Evolutionary conservation across 2,113 vertebrate genomes (phyloP).

Genomic region (Mastomys coucha): DNA sequence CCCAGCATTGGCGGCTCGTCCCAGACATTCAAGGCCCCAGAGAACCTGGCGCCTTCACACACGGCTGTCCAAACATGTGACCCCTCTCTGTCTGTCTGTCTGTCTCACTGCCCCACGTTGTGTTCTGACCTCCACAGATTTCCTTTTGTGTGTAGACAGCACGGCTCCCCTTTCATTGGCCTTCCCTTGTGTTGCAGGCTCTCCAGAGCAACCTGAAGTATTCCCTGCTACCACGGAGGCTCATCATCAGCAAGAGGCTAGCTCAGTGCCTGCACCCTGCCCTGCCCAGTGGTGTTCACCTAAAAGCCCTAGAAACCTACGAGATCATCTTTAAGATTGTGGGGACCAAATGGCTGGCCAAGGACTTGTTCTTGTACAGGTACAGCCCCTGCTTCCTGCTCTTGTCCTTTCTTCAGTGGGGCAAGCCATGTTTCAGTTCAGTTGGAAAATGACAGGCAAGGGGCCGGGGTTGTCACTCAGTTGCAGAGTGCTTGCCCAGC

Average conservation of each 20-base stretch:
- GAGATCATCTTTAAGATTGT: constrained; percentile 99
- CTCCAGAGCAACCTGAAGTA: constrained; percentile 98
- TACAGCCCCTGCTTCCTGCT: constrained; percentile 42
- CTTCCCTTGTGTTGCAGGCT: constrained; percentile 87
- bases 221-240: constrained; percentile 93
- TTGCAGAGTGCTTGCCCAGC: not conserved
- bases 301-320: constrained; percentile 98
- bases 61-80: not conserved
- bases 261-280: constrained; percentile 98
- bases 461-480: not conserved
- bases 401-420: fast-evolving
- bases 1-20: not conserved
- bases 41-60: not conserved
- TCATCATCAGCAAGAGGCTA: constrained; percentile 96
- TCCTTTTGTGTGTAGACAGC: fast-evolving
- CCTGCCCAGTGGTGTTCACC: constrained; percentile 96
- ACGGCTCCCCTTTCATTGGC: not conserved
- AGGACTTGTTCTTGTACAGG: constrained; percentile 96
- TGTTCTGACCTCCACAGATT: fast-evolving
- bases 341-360: constrained; percentile 95
- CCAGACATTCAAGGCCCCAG: fast-evolving
- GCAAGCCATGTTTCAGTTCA: not conserved
- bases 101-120: fast-evolving
- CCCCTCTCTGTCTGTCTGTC: not conserved
- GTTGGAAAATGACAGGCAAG: not conserved